These are phyloP conservation scores for Trichonephila clavata DNA, from an alignment of 1,140 invertebrate species.

Conservation along the genomic window DNA sequence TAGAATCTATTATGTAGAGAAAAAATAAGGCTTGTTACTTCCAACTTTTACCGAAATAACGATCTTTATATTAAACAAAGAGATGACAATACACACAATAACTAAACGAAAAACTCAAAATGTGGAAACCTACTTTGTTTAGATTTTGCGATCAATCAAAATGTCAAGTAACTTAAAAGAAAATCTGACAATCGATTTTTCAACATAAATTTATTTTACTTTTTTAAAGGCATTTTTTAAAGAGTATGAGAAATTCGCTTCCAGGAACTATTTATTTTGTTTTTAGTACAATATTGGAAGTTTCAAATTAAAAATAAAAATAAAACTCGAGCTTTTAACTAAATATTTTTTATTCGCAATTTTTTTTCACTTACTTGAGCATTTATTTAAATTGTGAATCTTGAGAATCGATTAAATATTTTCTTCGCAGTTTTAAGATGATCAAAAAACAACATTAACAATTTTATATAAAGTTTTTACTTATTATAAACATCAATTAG, in stretches of 20 bases:
- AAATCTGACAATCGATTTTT: constrained; percentile 70
- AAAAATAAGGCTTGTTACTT: background rate
- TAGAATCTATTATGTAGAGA: background rate
- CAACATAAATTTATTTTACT: constrained; percentile 59
- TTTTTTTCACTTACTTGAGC: too few species aligned
- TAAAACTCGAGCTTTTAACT: background rate
- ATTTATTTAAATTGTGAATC: too few species aligned
- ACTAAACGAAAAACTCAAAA: constrained; percentile 24
- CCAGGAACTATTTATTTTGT: background rate
- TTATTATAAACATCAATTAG: too few species aligned
- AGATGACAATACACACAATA: constrained; percentile 28
- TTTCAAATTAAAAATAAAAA: background rate
- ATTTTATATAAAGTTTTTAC: too few species aligned
- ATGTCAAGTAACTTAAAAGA: constrained; percentile 47
- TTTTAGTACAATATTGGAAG: background rate
- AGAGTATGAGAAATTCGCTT: constrained; percentile 16
- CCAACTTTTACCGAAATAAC: background rate
- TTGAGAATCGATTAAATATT: too few species aligned
- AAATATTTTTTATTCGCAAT: background rate
- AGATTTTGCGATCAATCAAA: constrained; percentile 54
- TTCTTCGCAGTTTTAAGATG: too few species aligned
- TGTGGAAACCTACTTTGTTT: constrained; percentile 31
- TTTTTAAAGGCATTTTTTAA: constrained; percentile 14
- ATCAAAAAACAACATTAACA: too few species aligned
- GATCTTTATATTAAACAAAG: background rate